phyloP scores from a whole-genome alignment of 2,888 invertebrate genomes.

The Dynastes hyllus region DNA sequence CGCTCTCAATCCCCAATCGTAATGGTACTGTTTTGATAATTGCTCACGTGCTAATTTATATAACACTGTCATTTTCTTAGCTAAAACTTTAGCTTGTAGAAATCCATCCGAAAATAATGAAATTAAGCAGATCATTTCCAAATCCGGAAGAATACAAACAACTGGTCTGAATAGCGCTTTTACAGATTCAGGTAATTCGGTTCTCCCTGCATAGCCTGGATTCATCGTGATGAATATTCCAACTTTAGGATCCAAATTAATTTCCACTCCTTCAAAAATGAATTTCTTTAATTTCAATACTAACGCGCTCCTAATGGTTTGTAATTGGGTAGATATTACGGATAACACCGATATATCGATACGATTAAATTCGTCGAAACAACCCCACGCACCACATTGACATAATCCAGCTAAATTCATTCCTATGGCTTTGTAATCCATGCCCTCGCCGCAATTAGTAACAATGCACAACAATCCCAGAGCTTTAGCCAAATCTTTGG shows the following conservation, averaged over 20 bases:
- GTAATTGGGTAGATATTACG: conserved; percentile 93
- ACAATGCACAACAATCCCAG: conserved; percentile 87
- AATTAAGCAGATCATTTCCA: conserved; percentile 93
- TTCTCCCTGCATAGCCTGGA: conserved; percentile 93
- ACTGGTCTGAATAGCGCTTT: conserved; percentile 94
- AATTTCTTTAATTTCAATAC: conserved; percentile 84
- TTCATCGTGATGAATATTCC: conserved; percentile 98
- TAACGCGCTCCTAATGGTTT: conserved; percentile 90
- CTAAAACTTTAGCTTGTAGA: conserved; percentile 89
- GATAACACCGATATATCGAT: conserved; percentile 94
- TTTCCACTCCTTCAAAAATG: conserved; percentile 79
- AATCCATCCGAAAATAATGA: conserved; percentile 95
- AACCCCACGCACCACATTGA: conserved; percentile 96
- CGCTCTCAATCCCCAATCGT: conserved; percentile 94
- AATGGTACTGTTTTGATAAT: conserved; percentile 93
- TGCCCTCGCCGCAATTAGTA: conserved; percentile 95
- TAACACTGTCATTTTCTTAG: conserved; percentile 95
- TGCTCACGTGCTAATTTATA: conserved; percentile 91
- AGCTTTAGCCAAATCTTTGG: conserved; percentile 93
- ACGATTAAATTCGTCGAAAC: conserved; percentile 95
- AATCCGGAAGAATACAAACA: conserved; percentile 92
- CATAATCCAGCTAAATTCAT: conserved; percentile 85
- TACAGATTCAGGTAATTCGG: conserved; percentile 93
- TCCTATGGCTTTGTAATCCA: conserved; percentile 90
- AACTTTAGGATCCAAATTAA: conserved; percentile 86